Evolutionary conservation across 37 sponge, comb jelly and placozoan species (phyloP), one percentile per base, ranked within the genome.

Genomic region (Agelas oroides): DNA sequence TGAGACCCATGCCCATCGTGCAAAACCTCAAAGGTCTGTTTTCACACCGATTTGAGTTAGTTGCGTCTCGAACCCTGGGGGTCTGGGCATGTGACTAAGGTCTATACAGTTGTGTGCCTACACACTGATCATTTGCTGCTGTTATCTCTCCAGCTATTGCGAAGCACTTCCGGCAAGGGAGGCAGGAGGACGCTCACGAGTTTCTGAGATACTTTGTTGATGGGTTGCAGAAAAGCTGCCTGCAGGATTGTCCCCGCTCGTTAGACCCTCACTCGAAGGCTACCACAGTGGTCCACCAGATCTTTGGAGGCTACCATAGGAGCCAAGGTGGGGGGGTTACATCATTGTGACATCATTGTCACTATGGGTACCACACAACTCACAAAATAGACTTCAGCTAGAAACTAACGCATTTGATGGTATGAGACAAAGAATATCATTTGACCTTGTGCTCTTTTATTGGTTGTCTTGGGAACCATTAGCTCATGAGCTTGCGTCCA

Each of bases 101-200:
- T 46, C 6, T 12, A 12, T 8, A 8, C 3, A 46, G 8, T 3
- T 46, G 8, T 46, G 46, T 46, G 46, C 8, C 6, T 46, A 3
- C 46, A 12, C 46, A 46, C 46, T 12, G 46, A 46, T 46, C 46
- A 46, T 46, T 28, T 84, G 35, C 35, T 55, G 0, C 1, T 20
- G 23, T 11, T 63, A 18, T 35, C 30, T 34, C 61, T 78, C 25
- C 71, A 97, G 98, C 74, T 57, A 92, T 99, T 40, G 96, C 94
- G 13, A 93, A 90, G 72, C 92, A 89, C 76, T 95, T 99, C 66
- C 37, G 93, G 54, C 75, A 82, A 17, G 99, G 99, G 0, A 71
- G 94, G 18, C 99, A 99, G 69, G 99, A 99, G 71, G 99, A 99
- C 84, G 97, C 99, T 17, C 99, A 99, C 76, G 99, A 99, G 70